A percentile compares a stretch with the other conserved stretches of the same genome.
Conservation (phyloP, 2,888 invertebrate genomes). For the Caenorhabditis doughertyi region DNA sequence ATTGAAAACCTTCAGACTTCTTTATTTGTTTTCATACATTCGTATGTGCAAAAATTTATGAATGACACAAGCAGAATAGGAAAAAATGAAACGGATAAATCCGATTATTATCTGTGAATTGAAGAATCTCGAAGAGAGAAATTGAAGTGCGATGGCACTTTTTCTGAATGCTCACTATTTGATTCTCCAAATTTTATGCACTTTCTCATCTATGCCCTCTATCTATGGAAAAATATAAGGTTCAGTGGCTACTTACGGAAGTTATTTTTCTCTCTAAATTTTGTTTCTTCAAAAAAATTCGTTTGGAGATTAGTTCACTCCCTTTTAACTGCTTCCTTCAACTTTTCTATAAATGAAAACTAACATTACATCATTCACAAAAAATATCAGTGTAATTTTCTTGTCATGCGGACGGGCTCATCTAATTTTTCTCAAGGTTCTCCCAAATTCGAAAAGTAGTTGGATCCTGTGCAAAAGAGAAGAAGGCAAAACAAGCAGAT, state of each 20-base stretch:
- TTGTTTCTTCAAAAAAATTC: not conserved
- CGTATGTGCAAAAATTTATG: not conserved
- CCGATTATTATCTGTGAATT: slow-evolving; percentile 37
- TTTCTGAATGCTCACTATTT: slow-evolving; percentile 9
- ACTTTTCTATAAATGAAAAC: no score
- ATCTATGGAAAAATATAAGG: not conserved
- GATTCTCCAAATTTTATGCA: not conserved
- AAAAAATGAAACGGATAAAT: slow-evolving; percentile 15
- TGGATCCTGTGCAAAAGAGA: not conserved
- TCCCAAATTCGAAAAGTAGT: slow-evolving; percentile 24
- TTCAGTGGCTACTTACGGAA: not conserved
- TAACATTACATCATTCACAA: no score
- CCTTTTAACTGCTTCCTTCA: no score
- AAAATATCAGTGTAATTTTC: no score
- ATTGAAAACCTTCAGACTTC: slow-evolving; percentile 10
- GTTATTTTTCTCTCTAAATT: not conserved
- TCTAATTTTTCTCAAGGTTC: not conserved
- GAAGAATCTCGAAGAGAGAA: slow-evolving; percentile 26
- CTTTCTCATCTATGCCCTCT: not conserved
- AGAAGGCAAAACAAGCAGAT: slow-evolving; percentile 30
- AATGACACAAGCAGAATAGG: slow-evolving; percentile 1
- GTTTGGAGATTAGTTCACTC: slow-evolving; percentile 19
- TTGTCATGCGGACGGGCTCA: not conserved
- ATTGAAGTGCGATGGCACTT: slow-evolving; percentile 39
- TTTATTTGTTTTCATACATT: not conserved